A percentile compares a stretch with the other conserved stretches of the same genome.
phyloP scores from a whole-genome alignment of 2,888 invertebrate genomes.

The Busseola fusca region DNA sequence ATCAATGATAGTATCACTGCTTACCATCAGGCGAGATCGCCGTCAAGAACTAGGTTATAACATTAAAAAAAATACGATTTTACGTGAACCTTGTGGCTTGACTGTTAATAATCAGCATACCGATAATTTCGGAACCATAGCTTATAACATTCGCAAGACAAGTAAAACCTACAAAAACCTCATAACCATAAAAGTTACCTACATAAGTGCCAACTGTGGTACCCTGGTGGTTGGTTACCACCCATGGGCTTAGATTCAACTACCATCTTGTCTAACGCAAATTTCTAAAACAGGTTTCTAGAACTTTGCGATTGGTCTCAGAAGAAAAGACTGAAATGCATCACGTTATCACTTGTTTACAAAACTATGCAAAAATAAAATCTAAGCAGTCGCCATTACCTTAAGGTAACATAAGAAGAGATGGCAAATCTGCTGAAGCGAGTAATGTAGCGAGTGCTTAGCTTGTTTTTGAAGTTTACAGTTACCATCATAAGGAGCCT shows the following conservation, averaged over 20 bases:
- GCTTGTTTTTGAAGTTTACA: not conserved
- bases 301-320: not conserved
- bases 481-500: not conserved
- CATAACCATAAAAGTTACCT: not conserved
- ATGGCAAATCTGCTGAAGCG: not conserved
- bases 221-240: not conserved
- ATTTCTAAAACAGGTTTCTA: slow-evolving; percentile 3
- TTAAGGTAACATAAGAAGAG: not conserved
- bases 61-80: too few relatives aligned
- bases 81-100: not conserved
- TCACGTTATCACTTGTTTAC: not conserved
- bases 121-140: not conserved
- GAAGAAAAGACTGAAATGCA: not conserved
- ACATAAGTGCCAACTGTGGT: too few relatives aligned
- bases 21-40: too few relatives aligned
- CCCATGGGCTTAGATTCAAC: not conserved
- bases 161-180: not conserved
- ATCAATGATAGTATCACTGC: too few relatives aligned
- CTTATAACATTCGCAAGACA: not conserved
- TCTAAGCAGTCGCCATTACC: not conserved
- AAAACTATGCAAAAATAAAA: not conserved
- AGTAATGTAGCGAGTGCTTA: not conserved
- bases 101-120: not conserved
- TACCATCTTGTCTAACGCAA: not conserved
- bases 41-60: too few relatives aligned